Percentiles rank a stretch among this genome's conserved stretches.
These are phyloP conservation scores for Gephyroberyx darwinii DNA, from an alignment of 2,797 vertebrate species.

Conservation along the genomic window DNA sequence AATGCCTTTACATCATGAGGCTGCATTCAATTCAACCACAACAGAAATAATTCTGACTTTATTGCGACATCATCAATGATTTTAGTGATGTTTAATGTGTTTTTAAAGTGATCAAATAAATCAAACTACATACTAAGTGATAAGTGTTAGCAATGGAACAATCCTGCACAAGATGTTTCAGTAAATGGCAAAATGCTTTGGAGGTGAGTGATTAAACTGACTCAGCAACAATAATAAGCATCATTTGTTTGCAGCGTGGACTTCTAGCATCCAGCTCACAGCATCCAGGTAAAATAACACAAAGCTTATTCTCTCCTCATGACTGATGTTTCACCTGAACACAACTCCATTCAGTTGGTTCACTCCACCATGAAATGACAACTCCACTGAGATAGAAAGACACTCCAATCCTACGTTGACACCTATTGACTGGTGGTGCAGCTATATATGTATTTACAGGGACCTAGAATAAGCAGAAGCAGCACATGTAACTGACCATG, in stretches of 20 bases:
- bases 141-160: too few species aligned
- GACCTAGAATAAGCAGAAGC: slow-evolving; percentile 3
- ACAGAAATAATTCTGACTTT: background rate
- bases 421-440: slow-evolving; percentile 25
- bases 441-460: slow-evolving; percentile 30
- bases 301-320: slow-evolving; percentile 13
- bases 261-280: slow-evolving; percentile 3
- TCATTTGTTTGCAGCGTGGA: slow-evolving; percentile 26
- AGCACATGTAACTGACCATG: background rate
- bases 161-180: too few species aligned
- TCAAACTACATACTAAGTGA: too few species aligned
- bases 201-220: background rate
- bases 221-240: background rate
- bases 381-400: slow-evolving; percentile 25
- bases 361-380: slow-evolving; percentile 42
- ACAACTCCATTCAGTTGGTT: slow-evolving; percentile 46
- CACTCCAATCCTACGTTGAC: slow-evolving; percentile 35
- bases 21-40: too few species aligned
- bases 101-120: too few species aligned
- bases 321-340: slow-evolving; percentile 39
- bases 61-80: too few species aligned
- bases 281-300: slow-evolving; percentile 15
- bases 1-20: background rate
- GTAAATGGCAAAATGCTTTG: background rate
- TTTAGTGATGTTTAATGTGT: too few species aligned